These are phyloP conservation scores for Myotis vivesi DNA, from an alignment of 2,797 vertebrate genomes.

Conservation along the genomic window DNA sequence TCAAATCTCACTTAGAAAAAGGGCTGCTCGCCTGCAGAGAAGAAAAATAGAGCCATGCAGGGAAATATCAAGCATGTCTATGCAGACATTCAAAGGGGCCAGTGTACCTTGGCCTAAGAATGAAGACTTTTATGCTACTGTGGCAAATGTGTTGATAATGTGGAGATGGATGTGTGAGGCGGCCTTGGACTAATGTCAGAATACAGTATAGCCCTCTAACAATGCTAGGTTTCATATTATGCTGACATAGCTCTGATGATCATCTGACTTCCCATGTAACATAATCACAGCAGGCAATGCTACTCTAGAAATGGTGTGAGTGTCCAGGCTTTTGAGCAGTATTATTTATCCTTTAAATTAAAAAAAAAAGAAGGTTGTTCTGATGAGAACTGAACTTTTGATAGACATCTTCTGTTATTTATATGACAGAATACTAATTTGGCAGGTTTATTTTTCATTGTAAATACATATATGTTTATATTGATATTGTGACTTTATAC, in stretches of 20 bases:
- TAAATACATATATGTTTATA: neutral
- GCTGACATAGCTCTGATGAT: neutral
- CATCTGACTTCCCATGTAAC: neutral
- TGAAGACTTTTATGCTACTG: neutral
- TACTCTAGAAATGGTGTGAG: neutral
- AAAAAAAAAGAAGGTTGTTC: neutral
- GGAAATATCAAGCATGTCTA: neutral
- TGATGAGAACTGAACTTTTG: neutral
- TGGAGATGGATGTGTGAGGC: neutral
- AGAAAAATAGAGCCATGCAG: neutral
- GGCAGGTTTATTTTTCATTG: neutral
- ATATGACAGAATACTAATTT: neutral
- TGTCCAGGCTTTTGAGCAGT: rapidly evolving
- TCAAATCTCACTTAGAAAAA: neutral
- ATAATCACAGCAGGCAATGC: neutral
- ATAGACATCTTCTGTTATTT: neutral
- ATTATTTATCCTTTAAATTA: neutral
- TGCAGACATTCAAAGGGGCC: neutral
- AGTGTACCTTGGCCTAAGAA: neutral
- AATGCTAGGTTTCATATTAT: neutral
- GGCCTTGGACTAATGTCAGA: neutral
- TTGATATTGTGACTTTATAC: neutral
- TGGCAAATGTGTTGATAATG: neutral
- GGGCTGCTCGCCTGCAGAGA: neutral
- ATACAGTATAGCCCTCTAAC: neutral